phyloP scores from a whole-genome alignment of 2,797 vertebrate genomes.

The Pangasius larnaudii region DNA sequence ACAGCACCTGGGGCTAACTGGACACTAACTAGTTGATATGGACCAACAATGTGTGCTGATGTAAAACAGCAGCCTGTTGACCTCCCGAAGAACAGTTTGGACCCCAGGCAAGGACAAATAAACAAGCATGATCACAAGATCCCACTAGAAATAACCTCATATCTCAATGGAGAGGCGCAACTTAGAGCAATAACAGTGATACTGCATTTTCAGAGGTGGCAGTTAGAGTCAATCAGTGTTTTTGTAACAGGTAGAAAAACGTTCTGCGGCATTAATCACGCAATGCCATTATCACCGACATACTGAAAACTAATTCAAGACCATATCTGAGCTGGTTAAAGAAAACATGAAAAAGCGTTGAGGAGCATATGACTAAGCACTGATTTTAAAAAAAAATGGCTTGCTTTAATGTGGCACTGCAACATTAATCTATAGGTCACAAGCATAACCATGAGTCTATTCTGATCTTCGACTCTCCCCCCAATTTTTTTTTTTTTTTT shows the following conservation, averaged over 20 bases:
- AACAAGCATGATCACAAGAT: constrained; percentile 33
- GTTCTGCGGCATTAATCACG: neutral
- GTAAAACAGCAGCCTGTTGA: neutral
- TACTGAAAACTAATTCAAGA: neutral
- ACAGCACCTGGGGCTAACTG: neutral
- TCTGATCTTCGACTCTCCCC: neutral
- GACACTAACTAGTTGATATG: neutral
- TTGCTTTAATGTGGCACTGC: neutral
- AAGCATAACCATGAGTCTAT: neutral
- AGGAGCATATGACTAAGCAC: neutral
- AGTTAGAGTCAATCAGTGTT: neutral
- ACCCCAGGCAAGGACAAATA: constrained; percentile 16
- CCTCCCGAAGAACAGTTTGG: neutral
- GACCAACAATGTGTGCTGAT: neutral
- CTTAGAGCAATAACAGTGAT: neutral
- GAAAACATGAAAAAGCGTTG: neutral
- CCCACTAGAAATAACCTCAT: constrained; percentile 11
- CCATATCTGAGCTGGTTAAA: neutral
- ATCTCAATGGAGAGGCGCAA: neutral
- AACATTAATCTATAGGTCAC: neutral
- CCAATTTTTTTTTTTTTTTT: neutral
- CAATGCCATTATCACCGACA: neutral
- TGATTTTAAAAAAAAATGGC: no score
- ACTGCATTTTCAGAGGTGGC: neutral
- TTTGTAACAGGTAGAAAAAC: neutral